Base-by-base conservation (phyloP, 1,140 invertebrate species). In the Cydia amplana region DNA sequence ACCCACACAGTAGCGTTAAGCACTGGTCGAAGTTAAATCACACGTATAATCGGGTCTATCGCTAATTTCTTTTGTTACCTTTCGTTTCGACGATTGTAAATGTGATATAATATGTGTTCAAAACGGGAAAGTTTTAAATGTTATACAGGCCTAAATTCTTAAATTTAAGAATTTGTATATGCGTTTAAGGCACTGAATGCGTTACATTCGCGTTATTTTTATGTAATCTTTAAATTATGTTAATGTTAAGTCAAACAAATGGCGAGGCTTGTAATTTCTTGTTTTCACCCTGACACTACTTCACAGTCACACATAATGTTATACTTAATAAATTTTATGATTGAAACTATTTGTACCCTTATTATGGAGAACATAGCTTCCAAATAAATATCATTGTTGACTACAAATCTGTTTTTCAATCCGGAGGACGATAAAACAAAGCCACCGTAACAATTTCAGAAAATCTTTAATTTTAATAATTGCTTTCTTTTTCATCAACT, bases 401-500 rank as follows among this genome's bases (percentile, higher is more conserved):
- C 85, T 80, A 91, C 75, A 78, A 75, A 28, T 46, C 14, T 74
- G 32, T 77, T 78, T 73, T 74, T 75, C 20, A 75, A 73, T 28
- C n/a, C 46, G 18, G 16, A 55, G 46, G 72, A 18, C 14, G 1
- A 74, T 63, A 74, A 77, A 83, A 80, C 77, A 77, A 87, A 83
- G 83, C 73, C 74, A 73, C 64, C 75, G 36, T 79, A 91, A 88
- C 88, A 90, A 90, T 90, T 91, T 91, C 91, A 87, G 85, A 91
- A 91, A 90, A 85, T 87, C 83, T 91, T 92, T 91, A 91, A 87
- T 92, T 91, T 91, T 91, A 93, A 91, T 93, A 93, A 93, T 93
- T 93, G 91, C 90, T 91, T 93, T 82, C 76, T 88, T 87, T 88
- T 91, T 91, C 85, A 83, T 90, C 89, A 88, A 90, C 88, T 93